Conservation (phyloP, 2,797 vertebrate genomes). For the Microctenopoma stevenorrisi region DNA sequence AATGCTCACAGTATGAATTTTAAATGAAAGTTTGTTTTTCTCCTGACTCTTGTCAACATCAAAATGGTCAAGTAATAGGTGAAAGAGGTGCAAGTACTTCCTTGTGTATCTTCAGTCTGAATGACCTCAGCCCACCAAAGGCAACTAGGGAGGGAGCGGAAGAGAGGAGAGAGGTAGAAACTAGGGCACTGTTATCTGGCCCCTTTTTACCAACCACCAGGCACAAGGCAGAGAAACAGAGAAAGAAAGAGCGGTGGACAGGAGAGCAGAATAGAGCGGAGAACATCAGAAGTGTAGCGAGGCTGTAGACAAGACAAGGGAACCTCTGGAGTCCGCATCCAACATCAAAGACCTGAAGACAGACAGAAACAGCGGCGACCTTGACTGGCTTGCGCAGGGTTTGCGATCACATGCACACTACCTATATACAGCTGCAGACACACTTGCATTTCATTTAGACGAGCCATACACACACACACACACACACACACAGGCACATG, state of each 20-base stretch:
- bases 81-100: constrained; percentile 10
- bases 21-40: constrained; percentile 11
- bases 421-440: neutral
- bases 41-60: neutral
- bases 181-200: constrained; percentile 86
- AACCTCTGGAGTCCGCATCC: constrained; percentile 49
- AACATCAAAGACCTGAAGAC: constrained; percentile 20
- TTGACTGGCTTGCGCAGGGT: neutral
- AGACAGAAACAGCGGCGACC: constrained; percentile 19
- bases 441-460: constrained; percentile 6
- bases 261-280: constrained; percentile 60
- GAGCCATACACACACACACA: neutral
- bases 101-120: constrained; percentile 32
- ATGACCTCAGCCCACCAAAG: constrained; percentile 51
- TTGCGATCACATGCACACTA: neutral
- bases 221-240: constrained; percentile 67
- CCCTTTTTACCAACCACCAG: constrained; percentile 72
- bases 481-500: constrained; percentile 4
- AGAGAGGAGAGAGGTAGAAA: constrained; percentile 75
- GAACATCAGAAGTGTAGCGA: constrained; percentile 46
- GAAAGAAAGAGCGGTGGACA: constrained; percentile 74
- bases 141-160: constrained; percentile 72
- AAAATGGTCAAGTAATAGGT: constrained; percentile 1
- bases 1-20: neutral
- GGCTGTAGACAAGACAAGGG: constrained; percentile 42